These are phyloP conservation scores for Campoplex capitator DNA, from an alignment of 2,888 invertebrate species.

Conservation along the genomic window DNA sequence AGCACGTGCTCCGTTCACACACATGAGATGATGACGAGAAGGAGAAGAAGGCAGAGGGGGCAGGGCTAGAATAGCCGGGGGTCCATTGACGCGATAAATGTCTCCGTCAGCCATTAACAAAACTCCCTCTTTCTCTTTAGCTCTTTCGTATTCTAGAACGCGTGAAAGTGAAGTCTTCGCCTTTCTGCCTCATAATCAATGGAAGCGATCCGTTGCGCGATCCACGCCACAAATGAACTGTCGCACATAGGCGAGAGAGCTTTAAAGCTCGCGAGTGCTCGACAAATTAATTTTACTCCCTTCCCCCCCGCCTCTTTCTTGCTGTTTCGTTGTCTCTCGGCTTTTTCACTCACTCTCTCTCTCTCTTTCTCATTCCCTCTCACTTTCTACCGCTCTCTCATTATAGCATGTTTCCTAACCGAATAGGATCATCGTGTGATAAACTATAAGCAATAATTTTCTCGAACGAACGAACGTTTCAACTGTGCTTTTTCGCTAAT, in stretches of 20 bases:
- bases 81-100: slow-evolving; percentile 81
- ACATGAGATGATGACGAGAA: neutral
- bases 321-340: slow-evolving; percentile 36
- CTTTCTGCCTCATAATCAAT: slow-evolving; percentile 80
- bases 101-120: slow-evolving; percentile 81
- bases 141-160: slow-evolving; percentile 44
- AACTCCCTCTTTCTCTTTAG: slow-evolving; percentile 66
- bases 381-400: slow-evolving; percentile 36
- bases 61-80: slow-evolving; percentile 75
- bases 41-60: slow-evolving; percentile 70
- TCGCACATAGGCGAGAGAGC: slow-evolving; percentile 41
- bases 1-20: slow-evolving; percentile 71
- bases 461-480: slow-evolving; percentile 11
- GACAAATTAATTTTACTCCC: slow-evolving; percentile 77
- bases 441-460: slow-evolving; percentile 25
- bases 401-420: slow-evolving; percentile 6
- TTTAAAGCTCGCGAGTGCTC: slow-evolving; percentile 65
- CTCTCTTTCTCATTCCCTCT: slow-evolving; percentile 17
- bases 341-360: slow-evolving; percentile 38
- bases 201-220: slow-evolving; percentile 76
- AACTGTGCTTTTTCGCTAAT: neutral
- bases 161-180: slow-evolving; percentile 54
- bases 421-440: slow-evolving; percentile 16
- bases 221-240: slow-evolving; percentile 63
- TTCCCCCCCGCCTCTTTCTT: slow-evolving; percentile 71